Percentiles rank a stretch among this genome's conserved stretches.
These are phyloP conservation scores for Sitobion miscanthi DNA, from an alignment of 1,140 invertebrate genomes.

Conservation along the genomic window DNA sequence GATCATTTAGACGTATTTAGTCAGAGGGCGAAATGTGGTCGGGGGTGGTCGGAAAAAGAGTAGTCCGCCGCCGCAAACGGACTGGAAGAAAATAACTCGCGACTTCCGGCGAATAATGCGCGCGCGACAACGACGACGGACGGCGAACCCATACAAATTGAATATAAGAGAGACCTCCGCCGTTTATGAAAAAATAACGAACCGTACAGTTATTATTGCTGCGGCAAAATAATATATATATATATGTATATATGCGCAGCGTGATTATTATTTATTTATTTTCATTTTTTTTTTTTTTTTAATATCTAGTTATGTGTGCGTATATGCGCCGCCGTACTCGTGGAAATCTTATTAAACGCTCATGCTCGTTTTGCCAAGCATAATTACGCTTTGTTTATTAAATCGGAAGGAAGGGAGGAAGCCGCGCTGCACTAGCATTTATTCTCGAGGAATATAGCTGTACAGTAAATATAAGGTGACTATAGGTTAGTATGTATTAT, in stretches of 20 bases:
- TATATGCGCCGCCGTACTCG: background rate
- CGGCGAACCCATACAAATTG: background rate
- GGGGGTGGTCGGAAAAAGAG: background rate
- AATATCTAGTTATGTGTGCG: background rate
- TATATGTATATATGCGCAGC: background rate
- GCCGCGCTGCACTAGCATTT: background rate
- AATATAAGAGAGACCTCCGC: background rate
- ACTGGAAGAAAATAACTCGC: conserved; percentile 9
- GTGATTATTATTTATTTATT: conserved; percentile 2
- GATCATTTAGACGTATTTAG: background rate
- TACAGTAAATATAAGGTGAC: background rate
- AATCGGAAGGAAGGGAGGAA: conserved; percentile 1
- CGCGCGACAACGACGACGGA: background rate
- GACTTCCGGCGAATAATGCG: background rate
- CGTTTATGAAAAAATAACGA: conserved; percentile 17
- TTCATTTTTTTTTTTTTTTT: background rate
- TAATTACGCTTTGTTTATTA: conserved; percentile 26
- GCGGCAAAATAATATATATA: background rate
- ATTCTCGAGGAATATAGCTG: background rate
- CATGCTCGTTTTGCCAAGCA: conserved; percentile 17
- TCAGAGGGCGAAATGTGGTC: background rate
- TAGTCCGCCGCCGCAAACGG: background rate
- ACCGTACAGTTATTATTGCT: conserved; percentile 13
- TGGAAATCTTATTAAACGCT: conserved; percentile 40
- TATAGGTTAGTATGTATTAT: background rate